These are phyloP conservation scores for Mercenaria mercenaria DNA, from an alignment of 1,140 invertebrate species.

Conservation along the genomic window DNA sequence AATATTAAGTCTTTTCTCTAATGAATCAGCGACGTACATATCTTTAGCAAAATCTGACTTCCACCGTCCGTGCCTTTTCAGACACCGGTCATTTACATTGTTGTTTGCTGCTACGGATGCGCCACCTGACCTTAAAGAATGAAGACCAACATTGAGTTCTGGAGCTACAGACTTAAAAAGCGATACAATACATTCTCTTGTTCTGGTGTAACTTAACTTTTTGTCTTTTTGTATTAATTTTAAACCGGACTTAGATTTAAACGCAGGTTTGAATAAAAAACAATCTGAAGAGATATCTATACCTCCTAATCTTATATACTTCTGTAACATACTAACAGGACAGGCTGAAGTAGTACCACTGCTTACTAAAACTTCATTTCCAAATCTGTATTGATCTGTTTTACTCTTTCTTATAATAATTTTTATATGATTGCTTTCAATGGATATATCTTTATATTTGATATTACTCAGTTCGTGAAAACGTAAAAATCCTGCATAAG, in stretches of 20 bases:
- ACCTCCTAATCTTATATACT: slow-evolving; percentile 18
- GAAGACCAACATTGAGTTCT: slow-evolving; percentile 34
- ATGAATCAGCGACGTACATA: slow-evolving; percentile 14
- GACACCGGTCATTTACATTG: slow-evolving; percentile 3
- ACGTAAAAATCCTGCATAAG: slow-evolving; percentile 38
- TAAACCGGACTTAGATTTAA: neutral
- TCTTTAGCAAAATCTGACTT: slow-evolving; percentile 48
- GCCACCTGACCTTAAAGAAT: slow-evolving; percentile 28
- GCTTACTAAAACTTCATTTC: slow-evolving; percentile 32
- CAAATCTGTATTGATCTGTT: slow-evolving; percentile 53
- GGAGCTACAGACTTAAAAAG: neutral
- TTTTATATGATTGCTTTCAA: slow-evolving; percentile 29
- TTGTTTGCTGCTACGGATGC: slow-evolving; percentile 10
- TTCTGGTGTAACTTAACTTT: slow-evolving; percentile 40
- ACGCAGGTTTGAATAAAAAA: slow-evolving; percentile 36
- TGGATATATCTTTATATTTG: slow-evolving; percentile 23
- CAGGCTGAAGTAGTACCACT: slow-evolving; percentile 17
- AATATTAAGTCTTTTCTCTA: slow-evolving; percentile 4
- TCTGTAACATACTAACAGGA: slow-evolving; percentile 27
- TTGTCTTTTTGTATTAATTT: slow-evolving; percentile 45
- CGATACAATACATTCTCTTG: slow-evolving; percentile 12
- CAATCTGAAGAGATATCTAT: neutral
- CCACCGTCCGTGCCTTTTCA: slow-evolving; percentile 53
- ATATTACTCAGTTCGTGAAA: neutral
- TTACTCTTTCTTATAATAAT: slow-evolving; percentile 42